Conservation (phyloP, 2,113 vertebrate species). For the Labrus mixtus region DNA sequence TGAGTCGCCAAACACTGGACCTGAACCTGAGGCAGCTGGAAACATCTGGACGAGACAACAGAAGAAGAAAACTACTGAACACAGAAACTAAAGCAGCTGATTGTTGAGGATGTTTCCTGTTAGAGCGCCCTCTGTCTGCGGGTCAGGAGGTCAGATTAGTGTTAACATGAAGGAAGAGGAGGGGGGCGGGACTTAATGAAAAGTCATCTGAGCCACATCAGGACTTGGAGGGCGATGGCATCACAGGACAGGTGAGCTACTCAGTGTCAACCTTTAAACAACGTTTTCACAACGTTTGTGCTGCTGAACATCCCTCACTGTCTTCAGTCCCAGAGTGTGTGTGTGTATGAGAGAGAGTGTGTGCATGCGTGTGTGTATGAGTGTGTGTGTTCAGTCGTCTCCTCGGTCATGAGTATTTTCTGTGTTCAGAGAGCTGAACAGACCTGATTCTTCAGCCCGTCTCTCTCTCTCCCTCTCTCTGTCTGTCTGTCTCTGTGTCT, state of each 20-base stretch:
- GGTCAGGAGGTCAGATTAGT: constrained; percentile 15
- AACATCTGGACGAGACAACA: neutral
- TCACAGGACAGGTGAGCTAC: constrained; percentile 45
- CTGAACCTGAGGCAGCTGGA: neutral
- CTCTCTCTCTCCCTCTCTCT: constrained; percentile 26
- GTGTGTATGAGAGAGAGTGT: neutral
- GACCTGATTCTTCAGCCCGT: constrained; percentile 47
- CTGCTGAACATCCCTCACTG: constrained; percentile 17
- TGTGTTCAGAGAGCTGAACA: constrained; percentile 58
- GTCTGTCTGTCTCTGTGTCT: constrained; percentile 1
- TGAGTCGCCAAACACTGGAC: too few relatives aligned
- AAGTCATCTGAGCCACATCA: constrained; percentile 17
- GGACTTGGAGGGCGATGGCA: constrained; percentile 3
- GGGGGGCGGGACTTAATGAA: neutral
- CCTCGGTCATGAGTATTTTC: constrained; percentile 34
- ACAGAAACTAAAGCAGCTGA: neutral
- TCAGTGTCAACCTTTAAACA: constrained; percentile 20
- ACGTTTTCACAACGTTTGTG: neutral
- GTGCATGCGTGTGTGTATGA: constrained; percentile 7
- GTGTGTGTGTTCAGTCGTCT: constrained; percentile 19
- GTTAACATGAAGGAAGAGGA: neutral
- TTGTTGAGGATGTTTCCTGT: constrained; percentile 29
- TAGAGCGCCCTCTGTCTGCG: neutral
- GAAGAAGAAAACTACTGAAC: neutral
- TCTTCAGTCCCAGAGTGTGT: neutral